phyloP scores from a whole-genome alignment of 1,140 invertebrate species.

The Meloidogyne exigua region DNA sequence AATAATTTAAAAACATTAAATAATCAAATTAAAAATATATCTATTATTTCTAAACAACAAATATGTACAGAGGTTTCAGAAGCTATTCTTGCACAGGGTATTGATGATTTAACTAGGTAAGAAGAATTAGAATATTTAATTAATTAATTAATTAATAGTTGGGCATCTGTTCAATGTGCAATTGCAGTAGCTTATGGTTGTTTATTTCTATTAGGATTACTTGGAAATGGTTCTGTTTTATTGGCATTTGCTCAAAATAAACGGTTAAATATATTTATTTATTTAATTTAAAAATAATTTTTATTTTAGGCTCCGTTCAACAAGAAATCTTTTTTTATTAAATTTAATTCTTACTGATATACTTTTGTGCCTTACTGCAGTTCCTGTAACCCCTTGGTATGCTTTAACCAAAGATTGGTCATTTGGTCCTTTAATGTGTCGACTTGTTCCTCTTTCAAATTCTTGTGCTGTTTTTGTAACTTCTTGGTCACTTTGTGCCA shows the following conservation, averaged over 20 bases:
- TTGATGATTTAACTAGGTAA: constrained; percentile 58
- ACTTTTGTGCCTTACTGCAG: constrained; percentile 56
- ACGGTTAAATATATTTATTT: background rate
- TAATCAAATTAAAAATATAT: background rate
- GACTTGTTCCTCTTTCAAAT: constrained; percentile 56
- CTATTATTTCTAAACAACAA: background rate
- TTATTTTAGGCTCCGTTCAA: constrained; percentile 54
- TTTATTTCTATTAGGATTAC: constrained; percentile 54
- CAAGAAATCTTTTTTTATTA: constrained; percentile 60
- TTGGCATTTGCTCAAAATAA: constrained; percentile 57
- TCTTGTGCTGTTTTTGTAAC: constrained; percentile 63
- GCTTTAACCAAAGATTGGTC: constrained; percentile 58
- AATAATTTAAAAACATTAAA: background rate
- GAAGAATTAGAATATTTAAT: background rate
- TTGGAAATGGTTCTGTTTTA: constrained; percentile 59
- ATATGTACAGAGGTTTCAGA: constrained; percentile 46
- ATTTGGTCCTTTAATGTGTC: constrained; percentile 61
- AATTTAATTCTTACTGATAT: constrained; percentile 62
- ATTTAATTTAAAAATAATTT: background rate
- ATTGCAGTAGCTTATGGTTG: constrained; percentile 52
- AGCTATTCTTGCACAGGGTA: constrained; percentile 55
- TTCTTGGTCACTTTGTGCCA: constrained; percentile 55
- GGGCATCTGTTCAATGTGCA: constrained; percentile 39
- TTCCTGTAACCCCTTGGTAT: constrained; percentile 61
- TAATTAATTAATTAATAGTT: constrained; percentile 32